phyloP scores from a whole-genome alignment of 2,113 vertebrate genomes.

The Rhabdomys dilectus region DNA sequence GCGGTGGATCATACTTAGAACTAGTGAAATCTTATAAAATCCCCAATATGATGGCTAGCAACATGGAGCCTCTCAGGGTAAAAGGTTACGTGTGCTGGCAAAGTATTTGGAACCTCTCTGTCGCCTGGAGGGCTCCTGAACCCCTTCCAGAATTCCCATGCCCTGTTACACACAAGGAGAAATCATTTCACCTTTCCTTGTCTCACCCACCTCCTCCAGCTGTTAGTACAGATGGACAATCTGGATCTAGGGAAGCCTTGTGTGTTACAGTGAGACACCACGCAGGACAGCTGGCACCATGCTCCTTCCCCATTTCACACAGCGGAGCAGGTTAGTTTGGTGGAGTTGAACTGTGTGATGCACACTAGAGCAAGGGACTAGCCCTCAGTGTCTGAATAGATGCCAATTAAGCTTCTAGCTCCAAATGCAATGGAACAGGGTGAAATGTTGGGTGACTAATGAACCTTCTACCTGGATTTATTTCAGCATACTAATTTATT shows the following conservation, averaged over 20 bases:
- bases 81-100: neutral
- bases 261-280: neutral
- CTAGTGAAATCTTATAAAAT: neutral
- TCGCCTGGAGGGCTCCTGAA: neutral
- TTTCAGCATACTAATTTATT: constrained; percentile 29
- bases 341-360: neutral
- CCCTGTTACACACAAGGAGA: neutral
- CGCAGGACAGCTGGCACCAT: neutral
- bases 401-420: neutral
- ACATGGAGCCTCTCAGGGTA: neutral
- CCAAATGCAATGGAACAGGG: neutral
- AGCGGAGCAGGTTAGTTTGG: neutral
- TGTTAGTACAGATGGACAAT: constrained; percentile 18
- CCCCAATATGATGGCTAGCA: neutral
- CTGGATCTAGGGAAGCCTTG: neutral
- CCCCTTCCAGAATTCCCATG: neutral
- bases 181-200: neutral
- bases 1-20: neutral
- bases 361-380: neutral
- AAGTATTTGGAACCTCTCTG: neutral
- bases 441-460: neutral
- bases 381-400: neutral
- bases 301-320: neutral
- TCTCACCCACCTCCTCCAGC: neutral
- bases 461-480: neutral